These are phyloP conservation scores for Drosophila kanekoi DNA, from an alignment of 2,888 invertebrate genomes.

Conservation along the genomic window DNA sequence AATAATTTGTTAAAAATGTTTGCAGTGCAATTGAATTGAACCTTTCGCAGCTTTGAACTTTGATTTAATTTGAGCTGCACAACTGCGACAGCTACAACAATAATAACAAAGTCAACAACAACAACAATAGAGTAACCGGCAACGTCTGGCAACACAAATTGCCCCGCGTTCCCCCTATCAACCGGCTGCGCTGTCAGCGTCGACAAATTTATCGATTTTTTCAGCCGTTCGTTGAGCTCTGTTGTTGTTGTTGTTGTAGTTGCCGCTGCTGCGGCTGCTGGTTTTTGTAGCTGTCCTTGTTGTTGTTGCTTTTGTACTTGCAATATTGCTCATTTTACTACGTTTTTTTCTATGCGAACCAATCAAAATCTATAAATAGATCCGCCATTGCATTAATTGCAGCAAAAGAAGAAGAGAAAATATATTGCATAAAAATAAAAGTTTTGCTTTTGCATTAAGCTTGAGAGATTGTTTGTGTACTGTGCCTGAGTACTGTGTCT, in stretches of 20 bases:
- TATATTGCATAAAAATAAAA: slow-evolving; percentile 43
- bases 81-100: slow-evolving; percentile 23
- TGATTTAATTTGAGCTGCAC: slow-evolving; percentile 46
- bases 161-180: slow-evolving; percentile 10
- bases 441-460: slow-evolving; percentile 38
- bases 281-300: slow-evolving; percentile 6
- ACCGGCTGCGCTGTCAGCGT: slow-evolving; percentile 47
- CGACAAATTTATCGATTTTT: slow-evolving; percentile 75
- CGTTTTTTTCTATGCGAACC: slow-evolving; percentile 38
- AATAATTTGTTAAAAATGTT: slow-evolving; percentile 20
- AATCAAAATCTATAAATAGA: slow-evolving; percentile 45
- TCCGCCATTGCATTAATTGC: slow-evolving; percentile 31
- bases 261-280: slow-evolving; percentile 16
- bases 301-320: slow-evolving; percentile 19
- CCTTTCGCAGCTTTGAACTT: slow-evolving; percentile 58
- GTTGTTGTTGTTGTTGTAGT: slow-evolving; percentile 38
- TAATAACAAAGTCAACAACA: slow-evolving; percentile 25
- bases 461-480: slow-evolving; percentile 38
- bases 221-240: slow-evolving; percentile 38
- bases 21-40: slow-evolving; percentile 52
- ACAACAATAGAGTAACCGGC: slow-evolving; percentile 43
- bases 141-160: slow-evolving; percentile 44
- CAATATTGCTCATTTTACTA: slow-evolving; percentile 38
- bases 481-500: slow-evolving; percentile 9
- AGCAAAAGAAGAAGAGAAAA: slow-evolving; percentile 22